Base-by-base conservation (phyloP, 2,797 vertebrate species). In the Vultur gryphus region DNA sequence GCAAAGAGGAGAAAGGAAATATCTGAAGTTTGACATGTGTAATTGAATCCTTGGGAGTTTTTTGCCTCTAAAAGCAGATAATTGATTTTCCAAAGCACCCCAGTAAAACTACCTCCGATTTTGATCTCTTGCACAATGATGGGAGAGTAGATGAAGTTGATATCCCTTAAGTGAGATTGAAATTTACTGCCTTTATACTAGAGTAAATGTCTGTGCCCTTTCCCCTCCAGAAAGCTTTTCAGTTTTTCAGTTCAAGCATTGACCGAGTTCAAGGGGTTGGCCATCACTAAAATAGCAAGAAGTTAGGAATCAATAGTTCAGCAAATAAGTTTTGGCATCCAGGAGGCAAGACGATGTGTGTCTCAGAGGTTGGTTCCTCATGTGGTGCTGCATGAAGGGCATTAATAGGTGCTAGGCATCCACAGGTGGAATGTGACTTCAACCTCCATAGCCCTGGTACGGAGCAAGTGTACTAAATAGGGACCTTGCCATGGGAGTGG, bases 381-480 rank as follows among this genome's bases (percentile, higher is more conserved):
- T 7, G 10, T 57, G 55, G 2, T 44, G 67, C 66, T 70, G 59
- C 2, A 0, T 35, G 66, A 73, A 44, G 54, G 64, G 25, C n/a
- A 3, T 43, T 28, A 29, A 16, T 48, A 55, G 15, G 78, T 20
- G 62, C 41, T 72, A 85, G 67, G 67, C 44, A 49, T 28, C 13
- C 41, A 2, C 8, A 11, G 10, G 5, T 24, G 64, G 70, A 79
- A 17, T 1, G 15, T 26, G 75, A 29, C 58, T 57, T 25, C 26
- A 12, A 11, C 16, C 16, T 75, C 48, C 23, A 2, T 4, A 9
- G 39, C 67, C 25, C 5, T 29, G 0, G 9, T 17, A 8, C 0
- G 14, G 62, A 82, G n/a, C 24, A 37, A 46, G 23, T 24, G 39
- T 84, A 16, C 52, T 25, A 16, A 52, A 25, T 3, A 20, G 37